A percentile compares a stretch with the other conserved stretches of the same genome.
phyloP scores from a whole-genome alignment of 2,888 invertebrate species.

The Drosophila paracracens region DNA sequence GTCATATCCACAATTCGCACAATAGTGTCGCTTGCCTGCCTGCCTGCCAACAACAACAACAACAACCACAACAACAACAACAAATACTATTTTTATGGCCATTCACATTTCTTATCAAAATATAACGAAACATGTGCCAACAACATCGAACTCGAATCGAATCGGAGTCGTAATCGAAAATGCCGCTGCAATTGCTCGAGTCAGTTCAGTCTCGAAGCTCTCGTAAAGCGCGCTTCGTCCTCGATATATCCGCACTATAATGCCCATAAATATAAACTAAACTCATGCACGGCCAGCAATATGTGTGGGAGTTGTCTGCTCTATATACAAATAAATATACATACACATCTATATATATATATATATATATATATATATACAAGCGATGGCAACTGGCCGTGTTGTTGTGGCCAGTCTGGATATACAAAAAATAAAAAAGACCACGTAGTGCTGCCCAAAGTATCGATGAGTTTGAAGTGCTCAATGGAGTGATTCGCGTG shows the following conservation, averaged over 20 bases:
- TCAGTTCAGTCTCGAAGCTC: constrained; percentile 11
- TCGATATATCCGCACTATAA: constrained; percentile 84
- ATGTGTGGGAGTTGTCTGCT: constrained; percentile 49
- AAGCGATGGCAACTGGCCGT: constrained; percentile 41
- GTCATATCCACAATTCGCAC: constrained; percentile 32
- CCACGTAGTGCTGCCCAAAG: constrained; percentile 70
- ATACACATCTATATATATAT: constrained; percentile 30
- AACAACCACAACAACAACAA: background rate
- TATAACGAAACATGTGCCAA: constrained; percentile 31
- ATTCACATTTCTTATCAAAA: constrained; percentile 45
- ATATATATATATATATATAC: constrained; percentile 38
- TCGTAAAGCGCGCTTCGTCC: constrained; percentile 63
- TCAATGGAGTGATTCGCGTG: constrained; percentile 30
- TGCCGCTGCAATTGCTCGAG: constrained; percentile 3
- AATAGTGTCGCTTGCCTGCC: constrained; percentile 1
- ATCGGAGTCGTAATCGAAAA: constrained; percentile 30
- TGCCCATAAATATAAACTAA: constrained; percentile 85
- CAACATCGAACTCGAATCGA: constrained; percentile 1
- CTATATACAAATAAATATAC: constrained; percentile 27
- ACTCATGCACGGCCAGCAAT: constrained; percentile 69
- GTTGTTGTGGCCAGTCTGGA: constrained; percentile 37
- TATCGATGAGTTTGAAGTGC: constrained; percentile 79
- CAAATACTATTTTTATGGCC: constrained; percentile 35
- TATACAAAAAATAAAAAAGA: constrained; percentile 50
- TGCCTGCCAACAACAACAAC: constrained; percentile 13